Base-by-base conservation (phyloP, 2,888 invertebrate species). In the Linyphia triangularis region DNA sequence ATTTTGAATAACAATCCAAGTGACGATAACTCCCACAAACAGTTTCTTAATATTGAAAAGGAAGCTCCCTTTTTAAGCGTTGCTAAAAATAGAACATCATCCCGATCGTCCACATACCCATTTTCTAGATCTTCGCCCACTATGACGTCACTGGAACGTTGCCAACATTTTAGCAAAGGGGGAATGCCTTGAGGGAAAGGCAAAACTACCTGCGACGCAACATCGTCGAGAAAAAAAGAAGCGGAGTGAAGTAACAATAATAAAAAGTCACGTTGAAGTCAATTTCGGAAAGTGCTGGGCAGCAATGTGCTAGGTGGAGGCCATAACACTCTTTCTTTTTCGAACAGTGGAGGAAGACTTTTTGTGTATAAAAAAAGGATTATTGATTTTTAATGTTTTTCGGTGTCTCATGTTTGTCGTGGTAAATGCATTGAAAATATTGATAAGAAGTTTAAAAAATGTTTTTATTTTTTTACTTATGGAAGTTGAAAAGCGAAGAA, bases 11-110 rank as follows among this genome's bases (percentile, higher is more conserved):
- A n/a, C n/a, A n/a, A n/a, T n/a, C n/a, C n/a, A n/a, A n/a, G n/a
- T n/a, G n/a, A n/a, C n/a, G n/a, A n/a, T 43, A 16, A 43, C 7
- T 16, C n/a, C 16, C 16, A 51, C n/a, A 13, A 51, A 51, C 51
- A n/a, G 51, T 51, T 51, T 16, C 16, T 13, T 3, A 51, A 24
- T 40, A 77, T 61, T 24, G 26, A 24, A 19, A 77, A 37, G 37
- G 37, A 59, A 24, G 10, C 19, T 28, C 57, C 59, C 19, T 28
- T 26, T 59, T 33, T 59, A 63, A 83, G 40, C 16, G 28, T 28
- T 75, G 33, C 86, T 81, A 86, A 81, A 86, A 86, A 86, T 86
- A 86, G 65, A 43, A 37, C 43, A 57, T 13, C 85, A 70, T 85
- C 69, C 51, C 40, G 28, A 19, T 24, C 33, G 37, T 28, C 69